phyloP scores from a whole-genome alignment of 2,113 vertebrate genomes.

The Heliornis fulica region DNA sequence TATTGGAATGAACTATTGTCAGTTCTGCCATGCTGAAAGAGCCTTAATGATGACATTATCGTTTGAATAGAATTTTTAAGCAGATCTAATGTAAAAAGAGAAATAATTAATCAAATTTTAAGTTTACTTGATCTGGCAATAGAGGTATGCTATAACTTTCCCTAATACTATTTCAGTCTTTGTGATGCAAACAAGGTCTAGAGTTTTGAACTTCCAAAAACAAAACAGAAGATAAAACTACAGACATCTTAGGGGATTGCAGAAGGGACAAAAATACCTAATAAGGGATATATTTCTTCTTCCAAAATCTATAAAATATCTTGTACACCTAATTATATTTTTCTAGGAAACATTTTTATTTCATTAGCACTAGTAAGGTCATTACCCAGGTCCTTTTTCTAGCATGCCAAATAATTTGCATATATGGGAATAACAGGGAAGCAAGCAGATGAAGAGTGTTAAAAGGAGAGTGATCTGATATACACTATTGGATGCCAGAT shows the following conservation, averaged over 20 bases:
- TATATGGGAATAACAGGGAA: neutral
- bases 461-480: neutral
- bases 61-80: slow-evolving; percentile 35
- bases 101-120: slow-evolving; percentile 41
- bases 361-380: neutral
- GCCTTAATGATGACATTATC: slow-evolving; percentile 30
- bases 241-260: neutral
- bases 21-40: slow-evolving; percentile 27
- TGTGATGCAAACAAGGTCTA: neutral
- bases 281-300: neutral
- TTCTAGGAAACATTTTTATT: neutral
- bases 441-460: neutral
- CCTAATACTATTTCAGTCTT: neutral
- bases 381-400: neutral
- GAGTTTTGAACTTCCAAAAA: neutral
- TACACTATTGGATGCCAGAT: neutral
- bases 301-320: neutral
- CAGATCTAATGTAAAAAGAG: slow-evolving; percentile 27
- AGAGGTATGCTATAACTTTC: neutral
- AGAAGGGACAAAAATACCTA: neutral
- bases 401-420: neutral
- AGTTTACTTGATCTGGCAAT: slow-evolving; percentile 3
- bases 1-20: slow-evolving; percentile 37
- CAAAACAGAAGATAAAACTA: neutral
- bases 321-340: neutral